These are phyloP conservation scores for Odontocolon sp. DNA, from an alignment of 2,888 invertebrate genomes.

Conservation along the genomic window DNA sequence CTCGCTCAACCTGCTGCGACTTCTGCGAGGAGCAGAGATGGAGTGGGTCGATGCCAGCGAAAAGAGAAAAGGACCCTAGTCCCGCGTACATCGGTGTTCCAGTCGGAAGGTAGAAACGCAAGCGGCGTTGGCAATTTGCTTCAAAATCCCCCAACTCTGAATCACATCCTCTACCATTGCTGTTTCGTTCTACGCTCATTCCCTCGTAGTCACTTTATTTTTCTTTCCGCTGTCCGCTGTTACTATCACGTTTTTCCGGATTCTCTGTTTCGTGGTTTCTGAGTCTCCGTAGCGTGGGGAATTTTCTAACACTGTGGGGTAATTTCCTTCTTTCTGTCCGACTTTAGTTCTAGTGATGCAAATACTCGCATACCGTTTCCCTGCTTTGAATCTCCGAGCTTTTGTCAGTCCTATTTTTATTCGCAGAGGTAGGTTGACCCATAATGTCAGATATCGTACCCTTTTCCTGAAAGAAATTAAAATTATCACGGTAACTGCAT, in stretches of 20 bases:
- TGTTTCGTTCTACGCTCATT: conserved; percentile 15
- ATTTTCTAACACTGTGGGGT: conserved; percentile 36
- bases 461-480: no score
- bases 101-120: conserved; percentile 44
- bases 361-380: no score
- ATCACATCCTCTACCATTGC: background rate
- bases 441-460: no score
- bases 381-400: no score
- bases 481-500: no score
- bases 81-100: conserved; percentile 20
- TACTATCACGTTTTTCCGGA: conserved; percentile 31
- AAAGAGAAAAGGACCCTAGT: conserved; percentile 41
- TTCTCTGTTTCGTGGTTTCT: conserved; percentile 36
- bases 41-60: conserved; percentile 41
- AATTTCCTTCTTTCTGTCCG: conserved; percentile 20
- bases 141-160: conserved; percentile 64
- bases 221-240: conserved; percentile 34
- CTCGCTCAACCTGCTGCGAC: conserved; percentile 19
- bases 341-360: background rate
- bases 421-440: no score
- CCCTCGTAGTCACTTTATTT: conserved; percentile 40
- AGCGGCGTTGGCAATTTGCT: conserved; percentile 68
- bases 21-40: conserved; percentile 49
- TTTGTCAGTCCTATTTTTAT: no score
- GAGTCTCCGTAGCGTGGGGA: conserved; percentile 5